A percentile compares a stretch with the other conserved stretches of the same genome.
These are phyloP conservation scores for Rhadinocentrus ornatus DNA, from an alignment of 2,797 vertebrate species.

Conservation along the genomic window DNA sequence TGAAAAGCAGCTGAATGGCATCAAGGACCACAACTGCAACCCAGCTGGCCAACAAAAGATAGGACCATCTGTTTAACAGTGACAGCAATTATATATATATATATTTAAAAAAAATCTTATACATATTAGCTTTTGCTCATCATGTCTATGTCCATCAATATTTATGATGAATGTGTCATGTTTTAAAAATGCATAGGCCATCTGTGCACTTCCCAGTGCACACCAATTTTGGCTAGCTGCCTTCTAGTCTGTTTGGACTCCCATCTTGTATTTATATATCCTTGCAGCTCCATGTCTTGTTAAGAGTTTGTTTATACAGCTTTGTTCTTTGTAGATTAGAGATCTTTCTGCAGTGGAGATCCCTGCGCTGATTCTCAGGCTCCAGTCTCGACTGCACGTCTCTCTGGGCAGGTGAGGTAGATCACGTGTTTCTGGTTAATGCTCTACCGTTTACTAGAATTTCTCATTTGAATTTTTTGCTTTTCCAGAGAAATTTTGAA, in stretches of 20 bases:
- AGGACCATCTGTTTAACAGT: neutral
- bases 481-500: conserved; percentile 29
- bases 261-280: conserved; percentile 56
- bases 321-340: conserved; percentile 35
- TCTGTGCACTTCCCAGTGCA: conserved; percentile 65
- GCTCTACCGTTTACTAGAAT: conserved; percentile 20
- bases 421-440: conserved; percentile 44
- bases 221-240: conserved; percentile 73
- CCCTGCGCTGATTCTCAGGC: conserved; percentile 25
- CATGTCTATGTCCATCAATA: conserved; percentile 34
- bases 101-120: neutral
- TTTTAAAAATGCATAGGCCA: conserved; percentile 74
- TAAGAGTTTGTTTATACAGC: conserved; percentile 26
- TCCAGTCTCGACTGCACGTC: conserved; percentile 24
- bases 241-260: conserved; percentile 42
- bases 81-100: neutral
- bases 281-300: conserved; percentile 27
- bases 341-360: conserved; percentile 4
- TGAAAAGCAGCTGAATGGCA: neutral
- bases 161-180: conserved; percentile 44
- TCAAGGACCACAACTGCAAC: neutral
- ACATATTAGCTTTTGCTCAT: neutral
- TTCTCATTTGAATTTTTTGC: conserved; percentile 22
- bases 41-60: neutral
- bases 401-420: conserved; percentile 72